Evolutionary conservation across 2,113 vertebrate species (phyloP), one percentile per base, ranked within the genome.

Genomic region (Thryonomys swinderianus): DNA sequence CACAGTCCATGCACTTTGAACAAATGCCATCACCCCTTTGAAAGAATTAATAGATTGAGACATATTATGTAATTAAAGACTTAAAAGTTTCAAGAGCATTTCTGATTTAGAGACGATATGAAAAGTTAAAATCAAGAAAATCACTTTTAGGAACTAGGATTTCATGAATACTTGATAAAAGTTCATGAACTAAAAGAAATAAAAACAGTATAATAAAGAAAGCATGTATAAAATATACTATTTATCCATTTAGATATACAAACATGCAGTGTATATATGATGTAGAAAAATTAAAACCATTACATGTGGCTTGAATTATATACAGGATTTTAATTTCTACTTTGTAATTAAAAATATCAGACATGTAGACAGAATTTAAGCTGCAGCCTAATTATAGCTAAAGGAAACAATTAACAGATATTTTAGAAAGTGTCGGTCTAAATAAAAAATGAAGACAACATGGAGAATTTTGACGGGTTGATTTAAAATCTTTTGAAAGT

Each of bases 81-180:
- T 87, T 95, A 97, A 92, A 97, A 95, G 20, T 66, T 97, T 96
- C 95, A 97, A 85, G 95, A 94, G n/a, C 0, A 17, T 94, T 96
- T 85, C 20, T 74, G 61, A 93, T 95, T 95, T 95, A 9, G 10
- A 97, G 71, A 34, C 27, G 96, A 64, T 96, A 55, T 96, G 16
- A 87, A 82, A 97, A 95, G 67, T 76, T 64, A 57, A 59, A 97
- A 96, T 97, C 78, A 95, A 78, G 73, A 95, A 81, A 51, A 94
- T 91, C 79, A 81, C 45, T 83, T 83, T 95, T 55, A 97, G 37
- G 80, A 64, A 12, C 1, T 37, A 90, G 21, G 11, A 3, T 5
- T 84, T 86, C n/a, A 80, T 34, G 27, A 69, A 81, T 74, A 4
- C 5, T 25, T 64, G 3, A 7, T 40, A 94, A 51, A 62, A 61